A percentile compares a stretch with the other conserved stretches of the same genome.
phyloP scores from a whole-genome alignment of 2,888 invertebrate species.

The Yponomeuta cagnagella region DNA sequence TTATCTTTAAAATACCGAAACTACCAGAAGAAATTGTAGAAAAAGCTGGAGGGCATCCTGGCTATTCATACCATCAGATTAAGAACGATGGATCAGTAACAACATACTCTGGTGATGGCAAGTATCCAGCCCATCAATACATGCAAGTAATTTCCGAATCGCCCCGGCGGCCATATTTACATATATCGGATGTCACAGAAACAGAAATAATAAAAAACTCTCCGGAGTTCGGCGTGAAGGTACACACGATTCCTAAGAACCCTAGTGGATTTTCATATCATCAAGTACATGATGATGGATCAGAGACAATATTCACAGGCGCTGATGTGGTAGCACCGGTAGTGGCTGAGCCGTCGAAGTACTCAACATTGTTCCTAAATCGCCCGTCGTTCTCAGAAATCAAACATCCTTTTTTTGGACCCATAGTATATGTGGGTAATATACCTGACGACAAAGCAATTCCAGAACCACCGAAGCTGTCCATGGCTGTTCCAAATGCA shows the following conservation, averaged over 20 bases:
- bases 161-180: not conserved
- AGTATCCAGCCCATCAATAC: no score
- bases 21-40: no score
- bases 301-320: slow-evolving; percentile 28
- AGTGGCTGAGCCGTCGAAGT: not conserved
- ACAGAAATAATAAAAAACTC: slow-evolving; percentile 14
- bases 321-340: not conserved
- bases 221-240: slow-evolving; percentile 21
- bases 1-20: no score
- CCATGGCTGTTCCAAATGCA: no score
- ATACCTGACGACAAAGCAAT: not conserved
- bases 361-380: not conserved
- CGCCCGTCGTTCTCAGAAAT: not conserved
- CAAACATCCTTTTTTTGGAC: not conserved
- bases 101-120: no score
- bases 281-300: slow-evolving; percentile 29
- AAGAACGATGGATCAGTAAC: no score
- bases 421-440: not conserved
- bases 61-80: no score
- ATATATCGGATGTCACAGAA: not conserved
- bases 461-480: no score
- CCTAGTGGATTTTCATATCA: slow-evolving; percentile 21
- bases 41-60: no score
- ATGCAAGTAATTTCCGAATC: no score
- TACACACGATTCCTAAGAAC: slow-evolving; percentile 29